Evolutionary conservation across 2,113 vertebrate species (phyloP), one percentile per base, ranked within the genome.

Genomic region (Pelmatolapia mariae): DNA sequence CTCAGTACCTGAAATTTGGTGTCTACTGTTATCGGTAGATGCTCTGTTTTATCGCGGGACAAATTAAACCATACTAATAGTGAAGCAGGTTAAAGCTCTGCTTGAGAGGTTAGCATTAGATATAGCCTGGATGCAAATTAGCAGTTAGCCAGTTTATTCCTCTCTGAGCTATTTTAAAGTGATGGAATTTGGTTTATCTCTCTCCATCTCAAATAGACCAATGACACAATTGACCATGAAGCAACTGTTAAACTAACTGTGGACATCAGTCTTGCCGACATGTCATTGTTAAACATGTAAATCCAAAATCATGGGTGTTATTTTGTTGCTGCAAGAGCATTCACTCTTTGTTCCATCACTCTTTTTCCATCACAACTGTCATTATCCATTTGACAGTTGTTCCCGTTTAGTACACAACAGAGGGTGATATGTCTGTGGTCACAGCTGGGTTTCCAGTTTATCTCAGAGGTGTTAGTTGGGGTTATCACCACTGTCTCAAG

Each of bases 1-100:
- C 95, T 33, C 90, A 66, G 16, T 84, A 94, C 85, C 95, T 94
- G 76, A 96, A 93, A 86, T 97, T 97, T 8, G 97, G 97, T 0
- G 98, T 98, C 47, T 99, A 97, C 93, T 99, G 98, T 92, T 98
- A 98, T 53, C 94, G 88, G 59, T 92, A 93, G 92, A 89, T 10
- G 19, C 4, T 24, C 15, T 10, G 36, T 71, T 13, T 80, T 15
- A 36, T 66, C 22, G 10, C 6, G 6, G 71, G 24, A 50, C 61
- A 56, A 33, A 87, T 83, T 45, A 81, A 56, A 78, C 9, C 22
- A 7, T 66, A 56, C 19, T 15, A 19, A 80, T 68, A 61, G 33
- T 40, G 16, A 54, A 80, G 54, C 83, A 84, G 85, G 81, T 86
- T 19, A 33, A 83, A 81, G 52, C 40, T 86, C 50, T 50, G 71